A percentile compares a stretch with the other conserved stretches of the same genome.
Evolutionary conservation across 2,797 vertebrate species (phyloP).

Genomic region (Ptychobarbus kaznakovi): DNA sequence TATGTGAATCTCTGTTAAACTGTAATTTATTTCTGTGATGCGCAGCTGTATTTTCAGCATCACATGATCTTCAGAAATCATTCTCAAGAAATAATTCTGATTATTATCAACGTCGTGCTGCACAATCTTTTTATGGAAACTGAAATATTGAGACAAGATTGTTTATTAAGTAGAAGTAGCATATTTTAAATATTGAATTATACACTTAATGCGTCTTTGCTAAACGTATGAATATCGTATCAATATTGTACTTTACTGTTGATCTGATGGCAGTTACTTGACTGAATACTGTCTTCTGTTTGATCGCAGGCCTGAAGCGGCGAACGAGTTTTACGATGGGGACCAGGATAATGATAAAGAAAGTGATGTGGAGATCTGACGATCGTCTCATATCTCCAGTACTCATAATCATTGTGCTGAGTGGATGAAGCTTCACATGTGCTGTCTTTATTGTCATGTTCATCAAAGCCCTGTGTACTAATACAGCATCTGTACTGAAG

Average conservation of each 20-base stretch:
- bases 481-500: background rate
- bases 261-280: background rate
- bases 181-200: too few relatives aligned
- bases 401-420: constrained; percentile 14
- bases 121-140: too few relatives aligned
- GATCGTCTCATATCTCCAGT: background rate
- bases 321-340: constrained; percentile 95
- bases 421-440: background rate
- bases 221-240: background rate
- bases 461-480: background rate
- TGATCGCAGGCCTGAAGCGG: constrained; percentile 87
- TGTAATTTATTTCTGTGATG: background rate
- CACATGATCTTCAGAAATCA: background rate
- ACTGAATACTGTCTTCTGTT: background rate
- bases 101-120: too few relatives aligned
- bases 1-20: too few relatives aligned
- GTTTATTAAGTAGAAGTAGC: too few relatives aligned
- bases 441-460: constrained; percentile 17
- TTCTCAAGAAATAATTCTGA: too few relatives aligned
- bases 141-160: too few relatives aligned
- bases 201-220: background rate
- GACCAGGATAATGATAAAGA: constrained; percentile 99
- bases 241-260: background rate
- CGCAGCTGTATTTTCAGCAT: background rate
- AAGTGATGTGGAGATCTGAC: constrained; percentile 94